phyloP scores from a whole-genome alignment of 2,113 vertebrate genomes.

The Phylloscopus trochiloides region DNA sequence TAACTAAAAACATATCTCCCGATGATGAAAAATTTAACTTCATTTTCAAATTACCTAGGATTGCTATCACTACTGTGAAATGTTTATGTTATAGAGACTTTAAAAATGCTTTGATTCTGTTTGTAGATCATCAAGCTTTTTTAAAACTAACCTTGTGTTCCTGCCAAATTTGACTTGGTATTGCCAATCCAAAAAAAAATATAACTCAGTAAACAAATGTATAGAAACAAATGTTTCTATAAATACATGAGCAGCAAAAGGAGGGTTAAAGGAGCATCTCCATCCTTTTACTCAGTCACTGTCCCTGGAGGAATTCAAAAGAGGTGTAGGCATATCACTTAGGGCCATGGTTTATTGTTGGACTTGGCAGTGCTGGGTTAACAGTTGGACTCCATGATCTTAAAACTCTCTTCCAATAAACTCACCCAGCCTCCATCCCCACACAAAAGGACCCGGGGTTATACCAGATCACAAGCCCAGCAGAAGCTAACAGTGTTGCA shows the following conservation, averaged over 20 bases:
- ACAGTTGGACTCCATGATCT: neutral
- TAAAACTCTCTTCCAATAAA: neutral
- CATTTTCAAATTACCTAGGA: neutral
- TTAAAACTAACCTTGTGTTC: neutral
- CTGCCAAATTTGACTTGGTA: neutral
- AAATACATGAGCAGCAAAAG: neutral
- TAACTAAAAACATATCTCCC: neutral
- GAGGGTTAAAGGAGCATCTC: neutral
- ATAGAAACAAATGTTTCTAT: neutral
- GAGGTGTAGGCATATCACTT: neutral
- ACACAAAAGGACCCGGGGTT: rapidly evolving
- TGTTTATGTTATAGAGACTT: neutral
- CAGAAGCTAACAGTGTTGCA: neutral
- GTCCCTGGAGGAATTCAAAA: neutral
- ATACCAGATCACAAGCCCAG: neutral
- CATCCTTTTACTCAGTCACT: neutral
- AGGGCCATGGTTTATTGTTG: neutral
- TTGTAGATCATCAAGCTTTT: neutral
- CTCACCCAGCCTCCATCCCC: neutral
- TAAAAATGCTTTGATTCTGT: neutral
- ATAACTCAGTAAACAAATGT: neutral
- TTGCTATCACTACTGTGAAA: neutral
- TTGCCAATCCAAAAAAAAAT: neutral
- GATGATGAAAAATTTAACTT: neutral
- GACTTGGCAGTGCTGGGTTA: neutral